Percentiles rank a stretch among this genome's conserved stretches.
Evolutionary conservation across 2,797 vertebrate genomes (phyloP).

Genomic region (Sebastes flavidus): DNA sequence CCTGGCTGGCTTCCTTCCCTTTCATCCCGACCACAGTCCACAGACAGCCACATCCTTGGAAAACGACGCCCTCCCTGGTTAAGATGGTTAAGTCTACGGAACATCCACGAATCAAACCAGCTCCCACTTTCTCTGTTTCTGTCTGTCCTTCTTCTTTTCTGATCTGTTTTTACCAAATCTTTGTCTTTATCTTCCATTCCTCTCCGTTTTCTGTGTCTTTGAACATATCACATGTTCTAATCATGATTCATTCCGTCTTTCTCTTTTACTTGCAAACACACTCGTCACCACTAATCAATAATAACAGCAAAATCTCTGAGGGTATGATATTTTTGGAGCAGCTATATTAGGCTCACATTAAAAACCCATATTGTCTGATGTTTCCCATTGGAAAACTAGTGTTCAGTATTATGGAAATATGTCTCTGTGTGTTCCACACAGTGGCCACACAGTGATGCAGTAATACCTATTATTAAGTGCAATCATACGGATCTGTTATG

Average conservation of each 20-base stretch:
- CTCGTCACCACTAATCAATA: conserved; percentile 4
- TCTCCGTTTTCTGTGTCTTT: background rate
- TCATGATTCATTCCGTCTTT: background rate
- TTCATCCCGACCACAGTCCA: conserved; percentile 55
- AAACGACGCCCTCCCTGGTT: background rate
- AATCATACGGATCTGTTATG: conserved; percentile 17
- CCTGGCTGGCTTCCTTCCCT: conserved; percentile 57
- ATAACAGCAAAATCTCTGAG: conserved; percentile 3
- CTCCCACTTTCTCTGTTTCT: background rate
- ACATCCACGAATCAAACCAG: conserved; percentile 2
- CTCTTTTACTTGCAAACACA: background rate
- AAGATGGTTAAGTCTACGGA: background rate
- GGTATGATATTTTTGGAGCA: background rate
- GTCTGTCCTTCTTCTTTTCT: background rate
- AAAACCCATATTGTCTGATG: conserved; percentile 9
- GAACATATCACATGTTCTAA: background rate
- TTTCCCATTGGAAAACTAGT: conserved; percentile 32
- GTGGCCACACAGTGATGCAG: background rate
- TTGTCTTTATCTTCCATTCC: background rate
- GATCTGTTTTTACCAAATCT: background rate
- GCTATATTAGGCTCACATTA: background rate
- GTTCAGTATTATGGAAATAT: conserved; percentile 25
- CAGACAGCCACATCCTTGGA: conserved; percentile 44
- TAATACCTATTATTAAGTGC: conserved; percentile 36
- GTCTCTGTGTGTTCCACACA: background rate